Evolutionary conservation across 2,888 invertebrate genomes (phyloP).

Genomic region (Julus scanicus): DNA sequence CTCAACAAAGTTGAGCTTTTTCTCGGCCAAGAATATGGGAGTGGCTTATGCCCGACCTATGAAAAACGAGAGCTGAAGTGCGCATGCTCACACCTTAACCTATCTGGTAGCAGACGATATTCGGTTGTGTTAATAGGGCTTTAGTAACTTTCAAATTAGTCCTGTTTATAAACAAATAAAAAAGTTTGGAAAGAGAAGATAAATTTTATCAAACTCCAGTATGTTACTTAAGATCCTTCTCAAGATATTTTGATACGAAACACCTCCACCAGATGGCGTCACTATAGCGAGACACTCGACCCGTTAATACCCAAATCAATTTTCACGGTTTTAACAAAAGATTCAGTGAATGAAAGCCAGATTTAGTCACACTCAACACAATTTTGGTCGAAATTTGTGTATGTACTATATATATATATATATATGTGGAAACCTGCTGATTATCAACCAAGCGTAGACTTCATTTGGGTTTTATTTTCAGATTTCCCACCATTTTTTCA

Average conservation of each 20-base stretch:
- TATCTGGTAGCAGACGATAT: too few species aligned
- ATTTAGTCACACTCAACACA: neutral
- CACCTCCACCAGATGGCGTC: slow-evolving; percentile 17
- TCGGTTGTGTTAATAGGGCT: too few species aligned
- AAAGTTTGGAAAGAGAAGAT: too few species aligned
- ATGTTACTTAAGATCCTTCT: neutral
- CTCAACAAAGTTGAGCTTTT: too few species aligned
- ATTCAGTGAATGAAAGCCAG: neutral
- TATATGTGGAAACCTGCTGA: neutral
- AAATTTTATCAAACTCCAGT: too few species aligned
- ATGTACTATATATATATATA: neutral
- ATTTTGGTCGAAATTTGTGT: neutral
- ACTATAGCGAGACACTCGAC: neutral
- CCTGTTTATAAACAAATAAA: too few species aligned
- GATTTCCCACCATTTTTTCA: slow-evolving; percentile 14
- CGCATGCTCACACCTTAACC: too few species aligned
- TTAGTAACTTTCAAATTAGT: too few species aligned
- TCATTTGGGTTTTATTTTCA: slow-evolving; percentile 14
- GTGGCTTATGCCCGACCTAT: too few species aligned
- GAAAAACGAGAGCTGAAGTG: too few species aligned
- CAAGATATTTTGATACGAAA: neutral
- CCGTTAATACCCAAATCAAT: neutral
- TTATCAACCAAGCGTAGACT: neutral
- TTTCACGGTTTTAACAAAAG: neutral
- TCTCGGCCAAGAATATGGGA: too few species aligned